A percentile compares a stretch with the other conserved stretches of the same genome.
Conservation (phyloP, 2,888 invertebrate genomes). For the Neuroscelio doddi region DNA sequence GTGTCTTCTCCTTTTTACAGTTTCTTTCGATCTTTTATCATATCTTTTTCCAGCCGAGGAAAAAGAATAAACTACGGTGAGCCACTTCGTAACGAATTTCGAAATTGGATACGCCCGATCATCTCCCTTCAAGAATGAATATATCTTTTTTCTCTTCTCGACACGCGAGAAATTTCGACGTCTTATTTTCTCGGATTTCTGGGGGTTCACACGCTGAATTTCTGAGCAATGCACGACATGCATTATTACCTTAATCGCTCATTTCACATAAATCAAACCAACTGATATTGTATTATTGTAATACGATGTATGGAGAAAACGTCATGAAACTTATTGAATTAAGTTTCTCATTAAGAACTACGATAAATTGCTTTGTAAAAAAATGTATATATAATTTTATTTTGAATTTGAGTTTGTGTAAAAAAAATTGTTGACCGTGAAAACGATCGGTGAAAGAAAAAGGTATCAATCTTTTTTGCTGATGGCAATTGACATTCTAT, state of each 20-base stretch:
- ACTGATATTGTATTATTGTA: neutral
- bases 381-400: too few relatives aligned
- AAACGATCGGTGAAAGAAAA: too few relatives aligned
- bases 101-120: constrained; percentile 62
- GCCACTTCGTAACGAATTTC: constrained; percentile 63
- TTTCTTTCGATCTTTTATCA: constrained; percentile 36
- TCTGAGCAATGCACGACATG: neutral
- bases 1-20: constrained; percentile 41
- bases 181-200: constrained; percentile 23
- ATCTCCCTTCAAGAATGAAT: constrained; percentile 46
- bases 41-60: constrained; percentile 17
- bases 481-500: too few relatives aligned
- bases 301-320: too few relatives aligned
- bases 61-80: constrained; percentile 36
- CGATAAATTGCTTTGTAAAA: too few relatives aligned
- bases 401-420: too few relatives aligned
- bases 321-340: too few relatives aligned
- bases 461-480: too few relatives aligned
- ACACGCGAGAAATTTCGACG: constrained; percentile 23
- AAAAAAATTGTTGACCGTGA: too few relatives aligned
- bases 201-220: neutral
- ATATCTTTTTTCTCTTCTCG: constrained; percentile 10
- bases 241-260: constrained; percentile 13
- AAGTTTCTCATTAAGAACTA: too few relatives aligned
- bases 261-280: constrained; percentile 22